These are phyloP conservation scores for Sinella curviseta DNA, from an alignment of 1,140 invertebrate genomes.

Conservation along the genomic window DNA sequence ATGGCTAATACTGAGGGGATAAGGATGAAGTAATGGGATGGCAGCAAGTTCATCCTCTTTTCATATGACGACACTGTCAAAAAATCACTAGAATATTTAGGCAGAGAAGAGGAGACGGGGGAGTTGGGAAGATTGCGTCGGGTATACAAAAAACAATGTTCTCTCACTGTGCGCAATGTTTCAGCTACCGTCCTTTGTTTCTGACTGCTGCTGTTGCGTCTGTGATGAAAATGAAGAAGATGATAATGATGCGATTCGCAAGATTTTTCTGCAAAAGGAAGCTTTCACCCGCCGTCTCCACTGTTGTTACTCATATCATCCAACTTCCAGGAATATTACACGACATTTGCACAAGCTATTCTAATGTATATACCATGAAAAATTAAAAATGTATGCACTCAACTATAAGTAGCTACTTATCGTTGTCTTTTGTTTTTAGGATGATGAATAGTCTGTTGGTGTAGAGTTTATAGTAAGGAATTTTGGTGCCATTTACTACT, in stretches of 20 bases:
- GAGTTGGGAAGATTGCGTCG: too few species aligned
- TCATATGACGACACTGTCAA: background rate
- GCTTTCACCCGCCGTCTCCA: background rate
- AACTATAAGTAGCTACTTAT: too few species aligned
- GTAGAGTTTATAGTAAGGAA: too few species aligned
- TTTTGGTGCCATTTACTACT: too few species aligned
- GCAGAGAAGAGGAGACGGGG: too few species aligned
- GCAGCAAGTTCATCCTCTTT: background rate
- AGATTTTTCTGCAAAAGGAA: background rate
- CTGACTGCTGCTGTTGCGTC: background rate
- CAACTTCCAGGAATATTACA: background rate
- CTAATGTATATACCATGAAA: too few species aligned
- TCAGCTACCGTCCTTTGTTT: too few species aligned
- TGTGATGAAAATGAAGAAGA: background rate
- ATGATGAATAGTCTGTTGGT: too few species aligned
- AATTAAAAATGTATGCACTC: too few species aligned
- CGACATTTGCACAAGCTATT: background rate
- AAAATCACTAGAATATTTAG: background rate
- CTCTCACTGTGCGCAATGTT: too few species aligned
- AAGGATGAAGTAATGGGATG: conserved; percentile 18
- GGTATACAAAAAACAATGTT: too few species aligned
- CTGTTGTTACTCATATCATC: background rate
- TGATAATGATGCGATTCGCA: background rate
- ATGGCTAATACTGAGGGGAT: conserved; percentile 25
- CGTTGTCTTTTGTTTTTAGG: too few species aligned